Evolutionary conservation across 2,797 vertebrate species (phyloP), one percentile per base, ranked within the genome.

Genomic region (Syndactyla subalaris): DNA sequence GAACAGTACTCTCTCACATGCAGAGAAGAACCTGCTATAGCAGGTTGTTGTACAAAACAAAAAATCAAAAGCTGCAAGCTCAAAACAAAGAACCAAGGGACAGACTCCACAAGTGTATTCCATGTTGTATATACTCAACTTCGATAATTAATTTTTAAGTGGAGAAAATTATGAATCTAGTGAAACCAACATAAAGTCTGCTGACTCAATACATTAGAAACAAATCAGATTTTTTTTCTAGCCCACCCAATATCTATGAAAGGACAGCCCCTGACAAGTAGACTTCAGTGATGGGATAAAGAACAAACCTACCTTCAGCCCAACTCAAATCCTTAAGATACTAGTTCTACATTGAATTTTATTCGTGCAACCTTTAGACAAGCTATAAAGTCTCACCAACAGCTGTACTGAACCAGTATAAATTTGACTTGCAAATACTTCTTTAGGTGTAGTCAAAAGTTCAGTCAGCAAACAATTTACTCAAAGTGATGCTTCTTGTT

Each of bases 391-490:
- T n/a, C 49, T 85, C 74, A 54, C 22, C 12, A 17, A 34, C 59
- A 90, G 77, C 80, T 94, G 39, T 34, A 91, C 55, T 43, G 29
- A 93, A n/a, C 16, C 43, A 29, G 30, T n/a, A 34, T 24, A 78
- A 65, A 84, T 92, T 34, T 92, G 52, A 93, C 85, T 93, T 92
- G 80, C 75, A 97, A 94, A 92, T 74, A 66, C 43, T 89, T 68
- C n/a, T 65, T 82, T 19, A 71, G 61, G 51, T 22, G 62, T 57
- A 91, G 57, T 13, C 70, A 49, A 39, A 93, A 90, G 49, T 52
- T 73, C 73, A 89, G 65, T 26, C 61, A 90, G 30, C 65, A 93
- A 74, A 54, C 2, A 2, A 76, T 70, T 80, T 80, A 68, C 63
- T 59, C 34, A 61, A 68, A 55, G 59, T 3, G 6, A 81, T 70